Conservation (phyloP, 37 sponge, comb jelly and placozoan genomes). For the Sycon ciliatum region DNA sequence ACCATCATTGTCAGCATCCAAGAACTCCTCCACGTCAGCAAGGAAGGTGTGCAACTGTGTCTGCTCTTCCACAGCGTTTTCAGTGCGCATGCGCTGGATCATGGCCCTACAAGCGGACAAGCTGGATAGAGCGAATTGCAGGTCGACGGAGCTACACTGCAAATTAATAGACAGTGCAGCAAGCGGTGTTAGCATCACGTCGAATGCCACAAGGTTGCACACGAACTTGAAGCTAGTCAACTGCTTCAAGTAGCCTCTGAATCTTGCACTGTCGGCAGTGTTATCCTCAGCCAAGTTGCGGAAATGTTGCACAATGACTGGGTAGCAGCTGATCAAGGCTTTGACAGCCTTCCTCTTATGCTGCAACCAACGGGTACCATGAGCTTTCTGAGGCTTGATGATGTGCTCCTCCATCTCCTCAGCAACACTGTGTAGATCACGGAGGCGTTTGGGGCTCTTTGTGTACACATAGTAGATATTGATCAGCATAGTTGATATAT, state of each 20-base stretch:
- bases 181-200: neutral
- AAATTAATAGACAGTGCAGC: slow-evolving; percentile 10
- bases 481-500: slow-evolving; percentile 23
- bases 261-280: slow-evolving; percentile 19
- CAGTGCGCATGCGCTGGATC: neutral
- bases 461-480: slow-evolving; percentile 20
- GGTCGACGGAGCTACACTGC: slow-evolving; percentile 13
- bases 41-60: too few species aligned
- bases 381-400: slow-evolving; percentile 27
- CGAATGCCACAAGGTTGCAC: slow-evolving; percentile 23
- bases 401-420: slow-evolving; percentile 17
- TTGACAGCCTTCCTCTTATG: slow-evolving; percentile 23
- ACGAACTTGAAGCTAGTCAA: slow-evolving; percentile 33
- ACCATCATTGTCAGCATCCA: too few species aligned
- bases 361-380: slow-evolving; percentile 31
- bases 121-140: neutral
- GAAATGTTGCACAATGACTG: slow-evolving; percentile 23
- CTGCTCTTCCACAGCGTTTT: too few species aligned
- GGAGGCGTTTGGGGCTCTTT: slow-evolving; percentile 28
- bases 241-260: slow-evolving; percentile 19
- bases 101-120: neutral
- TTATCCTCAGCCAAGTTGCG: slow-evolving; percentile 16
- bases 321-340: slow-evolving; percentile 19
- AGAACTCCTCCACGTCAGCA: too few species aligned
- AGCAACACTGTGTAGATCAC: slow-evolving; percentile 10